A percentile compares a stretch with the other conserved stretches of the same genome.
Evolutionary conservation across 2,113 vertebrate genomes (phyloP).

Genomic region (Chlorodrepanis virens): DNA sequence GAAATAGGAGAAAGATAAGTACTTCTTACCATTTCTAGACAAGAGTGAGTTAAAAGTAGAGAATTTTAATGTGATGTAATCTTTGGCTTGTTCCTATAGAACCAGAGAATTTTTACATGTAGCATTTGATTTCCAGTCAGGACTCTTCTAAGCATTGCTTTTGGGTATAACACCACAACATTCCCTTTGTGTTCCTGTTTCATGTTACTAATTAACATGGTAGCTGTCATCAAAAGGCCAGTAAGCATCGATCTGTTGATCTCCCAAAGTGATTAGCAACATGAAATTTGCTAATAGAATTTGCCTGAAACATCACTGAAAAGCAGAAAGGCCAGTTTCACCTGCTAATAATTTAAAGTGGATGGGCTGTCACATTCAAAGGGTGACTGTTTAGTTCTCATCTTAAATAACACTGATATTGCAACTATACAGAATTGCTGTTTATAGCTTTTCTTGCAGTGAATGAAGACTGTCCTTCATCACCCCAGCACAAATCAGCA

Average conservation of each 20-base stretch:
- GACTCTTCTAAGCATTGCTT: neutral
- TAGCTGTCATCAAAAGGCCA: conserved; percentile 17
- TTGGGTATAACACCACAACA: neutral
- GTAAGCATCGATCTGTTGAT: conserved; percentile 17
- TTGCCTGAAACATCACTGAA: neutral
- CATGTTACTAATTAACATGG: neutral
- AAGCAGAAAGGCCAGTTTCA: neutral
- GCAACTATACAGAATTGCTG: neutral
- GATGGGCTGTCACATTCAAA: neutral
- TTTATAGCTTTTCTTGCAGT: neutral
- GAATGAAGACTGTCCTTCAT: neutral
- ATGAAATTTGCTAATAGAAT: neutral
- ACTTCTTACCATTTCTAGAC: neutral
- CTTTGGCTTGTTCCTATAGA: neutral
- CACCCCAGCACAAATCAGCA: neutral
- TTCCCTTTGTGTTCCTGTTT: neutral
- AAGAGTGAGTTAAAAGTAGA: neutral
- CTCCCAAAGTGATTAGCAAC: conserved; percentile 5
- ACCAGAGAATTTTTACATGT: neutral
- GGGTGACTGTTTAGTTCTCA: neutral
- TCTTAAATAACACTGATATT: neutral
- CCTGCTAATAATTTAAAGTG: neutral
- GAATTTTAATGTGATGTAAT: neutral
- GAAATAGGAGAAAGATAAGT: neutral
- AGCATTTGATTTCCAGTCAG: neutral